These are phyloP conservation scores for Brachystomella parvula DNA, from an alignment of 1,140 invertebrate species.

Conservation along the genomic window DNA sequence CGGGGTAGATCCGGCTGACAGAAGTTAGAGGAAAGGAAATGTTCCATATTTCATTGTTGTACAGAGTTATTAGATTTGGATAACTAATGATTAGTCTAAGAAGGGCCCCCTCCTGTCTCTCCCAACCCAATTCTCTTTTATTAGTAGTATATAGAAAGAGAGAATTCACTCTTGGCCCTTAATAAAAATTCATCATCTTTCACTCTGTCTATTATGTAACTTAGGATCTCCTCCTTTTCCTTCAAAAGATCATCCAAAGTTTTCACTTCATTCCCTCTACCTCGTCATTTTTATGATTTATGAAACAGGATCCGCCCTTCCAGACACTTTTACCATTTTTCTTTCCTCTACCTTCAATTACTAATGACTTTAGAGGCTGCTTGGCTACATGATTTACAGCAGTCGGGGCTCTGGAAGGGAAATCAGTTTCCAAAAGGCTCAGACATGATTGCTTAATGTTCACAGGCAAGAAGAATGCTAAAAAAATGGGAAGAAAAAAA, in stretches of 20 bases:
- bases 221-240: too few species aligned
- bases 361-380: background rate
- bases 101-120: background rate
- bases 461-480: too few species aligned
- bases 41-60: background rate
- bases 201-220: too few species aligned
- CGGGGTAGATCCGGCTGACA: too few species aligned
- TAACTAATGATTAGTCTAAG: background rate
- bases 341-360: conserved; percentile 13
- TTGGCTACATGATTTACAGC: conserved; percentile 3
- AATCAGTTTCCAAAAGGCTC: background rate
- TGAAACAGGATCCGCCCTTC: conserved; percentile 5
- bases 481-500: too few species aligned
- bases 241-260: too few species aligned
- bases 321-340: conserved; percentile 6
- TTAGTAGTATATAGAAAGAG: background rate
- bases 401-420: background rate
- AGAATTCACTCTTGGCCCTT: background rate
- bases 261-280: background rate
- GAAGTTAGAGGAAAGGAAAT: background rate
- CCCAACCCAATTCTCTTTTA: background rate
- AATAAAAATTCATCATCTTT: conserved; percentile 11
- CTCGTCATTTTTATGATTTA: conserved; percentile 10
- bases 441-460: background rate
- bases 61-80: background rate